phyloP scores from a whole-genome alignment of 2,113 vertebrate species.

The Reinhardtius hippoglossoides region DNA sequence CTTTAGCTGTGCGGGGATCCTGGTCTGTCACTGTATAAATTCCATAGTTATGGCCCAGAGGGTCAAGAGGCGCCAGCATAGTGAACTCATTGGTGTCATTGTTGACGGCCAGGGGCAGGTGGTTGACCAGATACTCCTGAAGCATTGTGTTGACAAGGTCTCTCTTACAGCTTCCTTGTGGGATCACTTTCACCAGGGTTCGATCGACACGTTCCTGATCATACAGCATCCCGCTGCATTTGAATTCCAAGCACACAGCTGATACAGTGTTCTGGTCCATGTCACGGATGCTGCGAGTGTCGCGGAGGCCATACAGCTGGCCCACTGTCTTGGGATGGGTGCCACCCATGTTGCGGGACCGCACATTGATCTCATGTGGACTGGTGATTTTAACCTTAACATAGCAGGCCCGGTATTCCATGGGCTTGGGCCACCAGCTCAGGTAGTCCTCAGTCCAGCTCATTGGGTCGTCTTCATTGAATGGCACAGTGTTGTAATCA shows the following conservation, averaged over 20 bases:
- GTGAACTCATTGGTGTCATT: slow-evolving; percentile 96
- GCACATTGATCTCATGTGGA: slow-evolving; percentile 91
- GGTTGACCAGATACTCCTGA: slow-evolving; percentile 96
- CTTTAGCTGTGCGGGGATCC: slow-evolving; percentile 93
- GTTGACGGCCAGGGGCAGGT: slow-evolving; percentile 94
- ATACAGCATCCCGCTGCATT: slow-evolving; percentile 96
- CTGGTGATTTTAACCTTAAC: slow-evolving; percentile 93
- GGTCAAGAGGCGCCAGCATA: slow-evolving; percentile 96
- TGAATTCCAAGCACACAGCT: slow-evolving; percentile 94
- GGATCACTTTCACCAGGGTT: slow-evolving; percentile 92
- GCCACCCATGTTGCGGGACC: slow-evolving; percentile 95
- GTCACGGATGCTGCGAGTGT: slow-evolving; percentile 91
- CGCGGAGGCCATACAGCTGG: slow-evolving; percentile 94
- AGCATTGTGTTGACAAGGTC: slow-evolving; percentile 90
- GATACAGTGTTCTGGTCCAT: slow-evolving; percentile 83
- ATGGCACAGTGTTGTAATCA: slow-evolving; percentile 94
- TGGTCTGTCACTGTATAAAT: slow-evolving; percentile 99
- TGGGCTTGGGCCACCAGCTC: slow-evolving; percentile 97
- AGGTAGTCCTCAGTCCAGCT: slow-evolving; percentile 98
- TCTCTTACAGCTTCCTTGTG: slow-evolving; percentile 92
- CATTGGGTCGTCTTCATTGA: slow-evolving; percentile 96
- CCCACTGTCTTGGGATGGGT: slow-evolving; percentile 93
- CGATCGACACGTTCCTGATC: slow-evolving; percentile 96
- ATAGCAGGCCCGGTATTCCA: slow-evolving; percentile 97
- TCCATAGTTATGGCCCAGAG: slow-evolving; percentile 96